Evolutionary conservation across 2,888 invertebrate species (phyloP), one percentile per base, ranked within the genome.

Genomic region (Ochropacha duplaris): DNA sequence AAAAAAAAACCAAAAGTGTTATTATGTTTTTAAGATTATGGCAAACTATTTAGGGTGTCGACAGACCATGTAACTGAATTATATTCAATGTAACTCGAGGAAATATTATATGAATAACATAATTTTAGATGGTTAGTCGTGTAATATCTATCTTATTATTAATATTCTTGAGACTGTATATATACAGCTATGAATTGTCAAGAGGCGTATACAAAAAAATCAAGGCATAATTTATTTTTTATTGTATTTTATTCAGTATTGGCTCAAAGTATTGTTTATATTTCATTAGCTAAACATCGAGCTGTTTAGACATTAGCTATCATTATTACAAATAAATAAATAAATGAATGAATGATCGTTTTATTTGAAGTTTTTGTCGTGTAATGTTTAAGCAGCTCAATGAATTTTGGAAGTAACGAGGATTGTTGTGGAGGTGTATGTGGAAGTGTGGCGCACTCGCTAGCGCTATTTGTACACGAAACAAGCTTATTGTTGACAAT

Each of bases 1-100:
- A 44, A 19, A 36, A 31, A 36, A 19, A 88, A 88, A 90, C 90
- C 91, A 89, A 92, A 91, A 87, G 88, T 90, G 91, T 91, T 91
- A 88, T 88, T 90, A 89, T 87, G 88, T 90, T 90, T 87, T 87
- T 88, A 90, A 87, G 86, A 79, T 73, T 76, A 66, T 71, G 68
- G 58, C 56, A 56, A 75, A 77, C 74, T 76, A 76, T 76, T 68
- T 74, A 31, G 52, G 52, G 19, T 12, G 24, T 19, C 44, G 9
- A 44, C n/a, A 39, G 59, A 68, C 54, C 59, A 66, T 44, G 16
- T 44, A 44, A 56, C 36, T 56, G 54, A 24, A 55, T 14, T 57
- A 39, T 57, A 58, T 65, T 68, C 59, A 54, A 66, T 61, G 28
- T 65, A 61, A 64, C 65, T 60, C 44, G 62, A 67, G 58, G 66